Base-by-base conservation (phyloP, 2,888 invertebrate genomes). In the Drosophila recens region DNA sequence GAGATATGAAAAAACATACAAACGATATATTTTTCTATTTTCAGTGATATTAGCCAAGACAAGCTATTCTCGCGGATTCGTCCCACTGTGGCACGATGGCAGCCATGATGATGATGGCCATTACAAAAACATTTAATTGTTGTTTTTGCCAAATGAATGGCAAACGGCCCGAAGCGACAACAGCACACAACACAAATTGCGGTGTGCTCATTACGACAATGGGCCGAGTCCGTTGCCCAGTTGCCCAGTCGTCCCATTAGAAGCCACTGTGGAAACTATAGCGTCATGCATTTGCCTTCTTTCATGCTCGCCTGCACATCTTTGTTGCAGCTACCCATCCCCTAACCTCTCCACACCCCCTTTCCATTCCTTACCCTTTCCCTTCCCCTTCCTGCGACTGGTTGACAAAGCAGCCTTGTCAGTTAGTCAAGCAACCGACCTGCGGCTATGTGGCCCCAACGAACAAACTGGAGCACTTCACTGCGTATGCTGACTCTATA, bases 111-210 rank as follows among this genome's bases (percentile, higher is more conserved):
- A 74, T 75, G 75, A 70, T 83, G 83, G 82, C 84, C 90, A 89
- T 89, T 89, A 84, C 87, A 84, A 87, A 86, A 87, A 89, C 90
- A 80, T 79, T 82, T 89, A 88, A 83, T 84, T 90, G 77, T 86
- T 86, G 85, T 83, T 80, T 82, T 87, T 85, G 78, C 87, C 74
- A 90, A 89, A 82, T 82, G 82, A 86, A 87, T 79, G 82, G 89
- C 80, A 89, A 89, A 89, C 82, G 89, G 80, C 83, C 82, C 75
- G 73, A 71, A 75, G 75, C 82, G 67, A 68, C 69, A 72, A 68
- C 66, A 73, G 68, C 75, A 73, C 71, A 87, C 82, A 79, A 85
- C 84, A 84, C 87, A 87, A 85, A 85, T 87, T 85, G 87, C 87
- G 87, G 83, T 86, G 88, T 83, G 88, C 86, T 87, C 88, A 87